These are phyloP conservation scores for Muricea muricata DNA, from an alignment of 92 coral and sea anemone genomes.

Conservation along the genomic window DNA sequence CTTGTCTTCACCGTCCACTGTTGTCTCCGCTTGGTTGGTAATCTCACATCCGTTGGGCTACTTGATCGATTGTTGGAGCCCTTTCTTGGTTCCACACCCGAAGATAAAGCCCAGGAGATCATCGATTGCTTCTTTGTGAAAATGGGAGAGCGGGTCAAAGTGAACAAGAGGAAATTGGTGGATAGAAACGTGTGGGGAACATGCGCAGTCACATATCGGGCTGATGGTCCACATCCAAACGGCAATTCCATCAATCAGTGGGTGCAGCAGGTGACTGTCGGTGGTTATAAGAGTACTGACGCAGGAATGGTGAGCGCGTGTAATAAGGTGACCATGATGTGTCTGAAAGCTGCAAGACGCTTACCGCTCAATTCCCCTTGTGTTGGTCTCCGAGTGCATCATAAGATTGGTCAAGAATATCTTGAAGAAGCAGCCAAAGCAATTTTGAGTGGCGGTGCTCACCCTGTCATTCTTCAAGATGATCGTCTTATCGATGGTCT, in stretches of 20 bases:
- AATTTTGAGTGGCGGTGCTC: no score
- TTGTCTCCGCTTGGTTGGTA: slow-evolving; percentile 78
- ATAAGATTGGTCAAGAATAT: slow-evolving; percentile 54
- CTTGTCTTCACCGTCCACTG: no score
- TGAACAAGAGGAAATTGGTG: slow-evolving; percentile 65
- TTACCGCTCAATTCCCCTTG: slow-evolving; percentile 88
- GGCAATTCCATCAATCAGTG: no score
- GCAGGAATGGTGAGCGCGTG: slow-evolving; percentile 60
- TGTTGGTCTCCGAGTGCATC: slow-evolving; percentile 72
- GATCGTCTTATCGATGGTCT: slow-evolving; percentile 50
- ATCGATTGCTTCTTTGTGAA: slow-evolving; percentile 83
- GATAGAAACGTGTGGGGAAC: slow-evolving; percentile 63
- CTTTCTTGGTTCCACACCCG: slow-evolving; percentile 47
- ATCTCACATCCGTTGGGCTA: slow-evolving; percentile 75
- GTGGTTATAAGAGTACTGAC: slow-evolving; percentile 73
- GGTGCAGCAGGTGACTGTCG: slow-evolving; percentile 88
- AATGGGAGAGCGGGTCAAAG: slow-evolving; percentile 77
- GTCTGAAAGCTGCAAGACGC: slow-evolving; percentile 79
- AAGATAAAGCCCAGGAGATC: slow-evolving; percentile 77
- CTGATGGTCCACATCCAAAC: slow-evolving; percentile 75
- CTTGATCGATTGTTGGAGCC: slow-evolving; percentile 77
- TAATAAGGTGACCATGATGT: slow-evolving; percentile 72
- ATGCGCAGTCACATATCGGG: slow-evolving; percentile 57
- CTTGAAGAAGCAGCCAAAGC: slow-evolving; percentile 73
- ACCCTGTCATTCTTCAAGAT: slow-evolving; percentile 68